These are phyloP conservation scores for Fulmarus glacialis DNA, from an alignment of 2,113 vertebrate species.

Conservation along the genomic window DNA sequence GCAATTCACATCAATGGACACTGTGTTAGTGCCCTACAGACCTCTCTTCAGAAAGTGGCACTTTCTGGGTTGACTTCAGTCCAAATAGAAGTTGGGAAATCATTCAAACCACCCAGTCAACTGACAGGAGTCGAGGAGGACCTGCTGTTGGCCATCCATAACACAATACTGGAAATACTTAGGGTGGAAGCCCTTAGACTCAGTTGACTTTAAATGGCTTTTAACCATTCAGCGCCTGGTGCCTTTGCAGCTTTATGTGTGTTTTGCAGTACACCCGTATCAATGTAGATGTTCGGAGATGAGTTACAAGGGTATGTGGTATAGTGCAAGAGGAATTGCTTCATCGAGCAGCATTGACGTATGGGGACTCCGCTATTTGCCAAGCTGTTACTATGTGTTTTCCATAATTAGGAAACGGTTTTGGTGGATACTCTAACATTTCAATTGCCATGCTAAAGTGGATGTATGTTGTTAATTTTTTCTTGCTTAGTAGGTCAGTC, in stretches of 20 bases:
- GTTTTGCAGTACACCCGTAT: neutral
- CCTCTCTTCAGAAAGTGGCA: neutral
- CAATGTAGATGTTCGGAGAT: fast-evolving
- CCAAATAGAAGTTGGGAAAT: neutral
- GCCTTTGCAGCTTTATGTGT: neutral
- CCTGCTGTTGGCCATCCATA: neutral
- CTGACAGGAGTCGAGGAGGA: neutral
- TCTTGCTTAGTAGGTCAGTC: neutral
- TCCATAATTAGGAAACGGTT: slow-evolving; percentile 19
- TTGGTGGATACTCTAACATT: neutral
- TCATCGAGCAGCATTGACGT: neutral
- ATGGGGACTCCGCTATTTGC: neutral
- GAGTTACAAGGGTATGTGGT: neutral
- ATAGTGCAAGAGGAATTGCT: neutral
- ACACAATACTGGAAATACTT: neutral
- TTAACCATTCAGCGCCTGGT: neutral
- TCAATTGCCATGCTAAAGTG: neutral
- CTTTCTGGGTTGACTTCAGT: neutral
- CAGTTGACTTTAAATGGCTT: neutral
- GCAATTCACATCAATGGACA: neutral
- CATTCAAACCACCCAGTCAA: neutral
- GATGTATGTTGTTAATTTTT: neutral
- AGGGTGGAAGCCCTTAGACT: neutral
- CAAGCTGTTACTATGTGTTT: neutral
- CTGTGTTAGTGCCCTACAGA: neutral